These are phyloP conservation scores for Ataeniobius toweri DNA, from an alignment of 2,797 vertebrate species.

Conservation along the genomic window DNA sequence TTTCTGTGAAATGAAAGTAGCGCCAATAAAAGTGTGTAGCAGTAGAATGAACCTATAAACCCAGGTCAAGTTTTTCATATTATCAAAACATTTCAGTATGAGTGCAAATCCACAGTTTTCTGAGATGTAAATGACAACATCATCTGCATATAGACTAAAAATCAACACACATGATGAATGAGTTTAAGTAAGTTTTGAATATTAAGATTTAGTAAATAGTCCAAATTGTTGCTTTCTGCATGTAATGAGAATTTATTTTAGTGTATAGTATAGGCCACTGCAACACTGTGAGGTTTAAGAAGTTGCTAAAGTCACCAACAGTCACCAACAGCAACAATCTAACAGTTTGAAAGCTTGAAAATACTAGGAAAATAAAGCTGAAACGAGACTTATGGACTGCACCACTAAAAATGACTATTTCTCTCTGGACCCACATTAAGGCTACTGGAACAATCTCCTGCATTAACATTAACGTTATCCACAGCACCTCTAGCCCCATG, in stretches of 20 bases:
- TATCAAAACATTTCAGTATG: not conserved
- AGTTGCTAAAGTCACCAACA: too few species aligned
- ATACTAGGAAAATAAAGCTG: not conserved
- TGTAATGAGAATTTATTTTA: not conserved
- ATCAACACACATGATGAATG: not conserved
- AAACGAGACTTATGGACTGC: not conserved
- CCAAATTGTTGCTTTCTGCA: not conserved
- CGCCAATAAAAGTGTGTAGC: not conserved
- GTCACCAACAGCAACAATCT: too few species aligned
- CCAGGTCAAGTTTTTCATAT: not conserved
- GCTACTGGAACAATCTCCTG: not conserved
- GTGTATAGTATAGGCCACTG: not conserved
- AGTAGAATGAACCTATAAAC: not conserved
- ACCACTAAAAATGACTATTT: not conserved
- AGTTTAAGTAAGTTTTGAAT: not conserved
- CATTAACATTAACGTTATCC: not conserved
- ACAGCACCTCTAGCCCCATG: not conserved
- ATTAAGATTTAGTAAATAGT: not conserved
- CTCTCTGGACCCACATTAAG: not conserved
- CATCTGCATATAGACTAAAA: not conserved
- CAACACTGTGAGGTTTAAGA: too few species aligned
- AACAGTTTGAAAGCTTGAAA: not conserved
- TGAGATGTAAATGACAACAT: not conserved
- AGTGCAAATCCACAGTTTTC: not conserved
- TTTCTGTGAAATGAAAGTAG: not conserved